Evolutionary conservation across 2,888 invertebrate species (phyloP).

Genomic region (Urechis unicinctus): DNA sequence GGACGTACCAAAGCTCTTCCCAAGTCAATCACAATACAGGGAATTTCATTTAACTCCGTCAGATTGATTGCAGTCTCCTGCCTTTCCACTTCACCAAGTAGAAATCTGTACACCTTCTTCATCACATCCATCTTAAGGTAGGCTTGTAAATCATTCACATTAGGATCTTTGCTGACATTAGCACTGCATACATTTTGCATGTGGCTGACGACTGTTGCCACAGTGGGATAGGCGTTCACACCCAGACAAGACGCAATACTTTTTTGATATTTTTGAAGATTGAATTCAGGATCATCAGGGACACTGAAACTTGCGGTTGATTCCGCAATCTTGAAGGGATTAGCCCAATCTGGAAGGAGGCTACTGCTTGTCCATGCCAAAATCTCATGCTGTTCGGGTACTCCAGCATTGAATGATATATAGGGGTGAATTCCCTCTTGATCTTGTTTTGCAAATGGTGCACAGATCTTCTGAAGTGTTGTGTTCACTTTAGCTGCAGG

Average conservation of each 20-base stretch:
- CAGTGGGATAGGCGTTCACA: conserved; percentile 15
- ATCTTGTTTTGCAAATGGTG: conserved; percentile 8
- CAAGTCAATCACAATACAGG: conserved; percentile 18
- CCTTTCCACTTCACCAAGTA: conserved; percentile 12
- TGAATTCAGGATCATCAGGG: not conserved
- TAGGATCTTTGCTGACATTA: not conserved
- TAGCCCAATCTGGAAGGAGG: conserved; percentile 26
- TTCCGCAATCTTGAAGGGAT: conserved; percentile 19
- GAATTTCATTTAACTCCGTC: conserved; percentile 4
- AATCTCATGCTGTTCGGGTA: conserved; percentile 20
- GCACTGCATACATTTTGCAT: conserved; percentile 13
- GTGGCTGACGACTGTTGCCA: conserved; percentile 19
- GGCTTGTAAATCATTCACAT: conserved; percentile 13
- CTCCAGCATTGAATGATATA: conserved; percentile 21
- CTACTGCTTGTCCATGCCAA: conserved; percentile 20
- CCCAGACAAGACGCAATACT: conserved; percentile 15
- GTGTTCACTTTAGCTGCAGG: conserved; percentile 19
- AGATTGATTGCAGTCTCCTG: conserved; percentile 8
- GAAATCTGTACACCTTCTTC: conserved; percentile 21
- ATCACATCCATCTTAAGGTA: conserved; percentile 24
- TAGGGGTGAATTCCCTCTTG: conserved; percentile 9
- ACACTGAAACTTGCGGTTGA: conserved; percentile 11
- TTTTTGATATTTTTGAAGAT: conserved; percentile 9
- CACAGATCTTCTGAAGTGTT: conserved; percentile 15
- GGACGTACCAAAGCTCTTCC: conserved; percentile 21